Conservation (phyloP, 2,888 invertebrate genomes). For the Anagyrus pseudococci region DNA sequence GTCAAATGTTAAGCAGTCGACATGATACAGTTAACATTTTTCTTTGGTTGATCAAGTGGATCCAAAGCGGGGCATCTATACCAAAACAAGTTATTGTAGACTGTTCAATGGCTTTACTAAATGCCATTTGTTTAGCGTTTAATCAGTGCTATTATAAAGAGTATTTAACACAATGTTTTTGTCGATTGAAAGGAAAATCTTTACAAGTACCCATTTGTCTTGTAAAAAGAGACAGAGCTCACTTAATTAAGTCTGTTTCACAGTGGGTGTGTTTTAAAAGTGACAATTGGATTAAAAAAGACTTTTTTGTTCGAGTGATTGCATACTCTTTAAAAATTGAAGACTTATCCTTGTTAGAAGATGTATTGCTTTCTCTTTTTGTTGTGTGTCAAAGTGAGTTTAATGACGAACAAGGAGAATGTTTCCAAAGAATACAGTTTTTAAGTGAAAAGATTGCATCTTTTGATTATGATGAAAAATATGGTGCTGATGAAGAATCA, state of each 20-base stretch:
- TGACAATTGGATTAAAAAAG: slow-evolving; percentile 20
- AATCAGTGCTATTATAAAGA: not conserved
- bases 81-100: not conserved
- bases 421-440: no score
- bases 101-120: not conserved
- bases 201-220: not conserved
- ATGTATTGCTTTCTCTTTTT: not conserved
- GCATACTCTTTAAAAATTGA: slow-evolving; percentile 3
- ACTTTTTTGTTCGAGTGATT: slow-evolving; percentile 14
- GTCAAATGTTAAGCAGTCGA: not conserved
- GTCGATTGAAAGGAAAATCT: not conserved
- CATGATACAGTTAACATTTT: slow-evolving; percentile 1
- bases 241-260: slow-evolving; percentile 19
- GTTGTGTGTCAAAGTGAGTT: no score
- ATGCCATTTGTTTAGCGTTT: not conserved
- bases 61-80: not conserved
- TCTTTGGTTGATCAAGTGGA: not conserved
- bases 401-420: no score
- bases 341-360: not conserved
- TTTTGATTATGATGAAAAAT: no score
- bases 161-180: not conserved
- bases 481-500: no score
- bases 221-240: slow-evolving; percentile 20
- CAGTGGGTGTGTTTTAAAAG: slow-evolving; percentile 13
- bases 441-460: no score